phyloP scores from a whole-genome alignment of 2,888 invertebrate genomes.

The Habrosyne pyritoides region DNA sequence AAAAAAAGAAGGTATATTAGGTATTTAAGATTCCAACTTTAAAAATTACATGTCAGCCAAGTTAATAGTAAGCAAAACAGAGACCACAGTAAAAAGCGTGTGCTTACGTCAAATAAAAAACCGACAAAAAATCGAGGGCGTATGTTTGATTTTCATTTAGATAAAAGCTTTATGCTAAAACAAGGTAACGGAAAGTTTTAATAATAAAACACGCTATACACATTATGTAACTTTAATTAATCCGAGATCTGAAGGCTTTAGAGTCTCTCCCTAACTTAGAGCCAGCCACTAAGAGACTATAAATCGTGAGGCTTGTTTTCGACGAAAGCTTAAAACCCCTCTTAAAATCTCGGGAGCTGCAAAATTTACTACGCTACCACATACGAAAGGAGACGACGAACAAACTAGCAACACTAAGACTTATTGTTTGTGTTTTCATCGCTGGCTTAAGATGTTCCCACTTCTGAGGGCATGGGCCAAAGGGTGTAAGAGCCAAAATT shows the following conservation, averaged over 20 bases:
- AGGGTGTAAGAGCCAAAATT: background rate
- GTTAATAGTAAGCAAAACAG: too few relatives aligned
- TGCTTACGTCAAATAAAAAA: too few relatives aligned
- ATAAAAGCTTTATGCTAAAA: background rate
- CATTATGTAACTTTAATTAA: conserved; percentile 6
- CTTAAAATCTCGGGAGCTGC: background rate
- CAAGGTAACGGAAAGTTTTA: background rate
- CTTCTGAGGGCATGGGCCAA: background rate
- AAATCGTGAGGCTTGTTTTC: conserved; percentile 6
- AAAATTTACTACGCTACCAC: conserved; percentile 7
- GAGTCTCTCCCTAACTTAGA: conserved; percentile 1
- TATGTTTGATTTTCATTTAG: background rate
- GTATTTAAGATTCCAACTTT: too few relatives aligned
- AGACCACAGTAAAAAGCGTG: too few relatives aligned
- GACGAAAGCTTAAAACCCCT: conserved; percentile 7
- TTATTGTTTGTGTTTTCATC: conserved; percentile 3
- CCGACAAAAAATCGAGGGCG: background rate
- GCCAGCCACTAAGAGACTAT: background rate
- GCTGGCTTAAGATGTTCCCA: background rate
- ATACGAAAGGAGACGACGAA: conserved; percentile 1
- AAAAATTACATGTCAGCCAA: too few relatives aligned
- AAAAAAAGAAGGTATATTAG: too few relatives aligned
- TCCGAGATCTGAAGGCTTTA: background rate
- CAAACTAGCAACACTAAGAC: conserved; percentile 4
- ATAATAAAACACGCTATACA: background rate